Conservation (phyloP, 2,888 invertebrate genomes). For the Scaptomyza polygonia region DNA sequence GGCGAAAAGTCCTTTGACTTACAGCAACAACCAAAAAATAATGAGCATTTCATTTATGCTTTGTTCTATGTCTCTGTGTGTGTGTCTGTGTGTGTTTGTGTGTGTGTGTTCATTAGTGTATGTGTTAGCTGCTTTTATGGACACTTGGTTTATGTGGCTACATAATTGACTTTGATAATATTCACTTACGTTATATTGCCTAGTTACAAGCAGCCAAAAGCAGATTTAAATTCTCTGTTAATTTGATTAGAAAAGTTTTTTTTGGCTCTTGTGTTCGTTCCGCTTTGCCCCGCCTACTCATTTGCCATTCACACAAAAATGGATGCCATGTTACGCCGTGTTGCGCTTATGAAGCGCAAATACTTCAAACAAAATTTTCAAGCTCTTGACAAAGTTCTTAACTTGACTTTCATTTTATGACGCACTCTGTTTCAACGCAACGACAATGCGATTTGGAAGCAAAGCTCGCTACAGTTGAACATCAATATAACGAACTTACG, state of each 20-base stretch:
- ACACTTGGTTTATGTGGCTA: slow-evolving; percentile 58
- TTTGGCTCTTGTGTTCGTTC: slow-evolving; percentile 36
- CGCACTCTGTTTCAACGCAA: neutral
- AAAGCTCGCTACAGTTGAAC: too few species aligned
- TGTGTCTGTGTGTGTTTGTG: slow-evolving; percentile 10
- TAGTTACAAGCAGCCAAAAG: slow-evolving; percentile 43
- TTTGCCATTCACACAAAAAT: too few species aligned
- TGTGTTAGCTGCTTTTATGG: slow-evolving; percentile 29
- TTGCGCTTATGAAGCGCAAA: slow-evolving; percentile 39
- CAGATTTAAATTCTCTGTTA: slow-evolving; percentile 71
- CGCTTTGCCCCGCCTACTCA: too few species aligned
- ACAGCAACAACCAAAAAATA: slow-evolving; percentile 53
- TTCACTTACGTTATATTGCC: slow-evolving; percentile 70
- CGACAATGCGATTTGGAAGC: neutral
- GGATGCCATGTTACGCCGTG: neutral
- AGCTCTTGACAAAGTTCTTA: slow-evolving; percentile 37
- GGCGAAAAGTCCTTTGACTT: slow-evolving; percentile 44
- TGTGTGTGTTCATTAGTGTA: slow-evolving; percentile 14
- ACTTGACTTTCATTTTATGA: neutral
- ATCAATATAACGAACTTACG: too few species aligned
- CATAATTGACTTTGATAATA: slow-evolving; percentile 82
- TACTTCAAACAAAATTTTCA: slow-evolving; percentile 23
- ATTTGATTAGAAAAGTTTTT: slow-evolving; percentile 83
- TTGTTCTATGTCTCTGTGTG: slow-evolving; percentile 4
- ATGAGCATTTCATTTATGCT: slow-evolving; percentile 31